Base-by-base conservation (phyloP, 2,113 vertebrate species). In the Myotis davidii region DNA sequence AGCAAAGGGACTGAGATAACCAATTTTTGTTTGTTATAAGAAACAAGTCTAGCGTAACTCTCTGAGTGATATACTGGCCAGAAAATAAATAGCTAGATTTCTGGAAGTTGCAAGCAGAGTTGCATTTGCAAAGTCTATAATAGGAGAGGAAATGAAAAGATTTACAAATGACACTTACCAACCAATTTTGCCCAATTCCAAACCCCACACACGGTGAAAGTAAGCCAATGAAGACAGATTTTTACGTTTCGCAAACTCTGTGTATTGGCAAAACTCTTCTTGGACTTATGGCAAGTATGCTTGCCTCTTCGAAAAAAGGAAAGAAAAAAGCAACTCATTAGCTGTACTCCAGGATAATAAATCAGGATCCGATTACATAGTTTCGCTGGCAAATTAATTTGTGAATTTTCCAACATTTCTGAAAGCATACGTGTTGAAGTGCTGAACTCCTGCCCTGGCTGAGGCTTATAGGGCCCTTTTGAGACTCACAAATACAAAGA, bases 321-420 rank as follows among this genome's bases (percentile, higher is more conserved):
- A 77, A 39, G 9, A 37, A 37, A 78, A 94, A 93, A 85, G 18
- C 14, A 88, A 84, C 34, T 23, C 70, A 61, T 85, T 95, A 90
- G 61, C 73, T 67, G 27, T 85, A 29, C 21, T 94, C 34, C 69
- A 69, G 39, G 70, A 93, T 74, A 91, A 95, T 81, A 96, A 94
- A 90, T 92, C 12, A 69, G 79, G 45, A 88, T 95, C 59, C 1
- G 17, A 95, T 94, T 96, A 85, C 11, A 56, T 39, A 95, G 37
- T 94, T 92, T 95, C 81, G 12, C n/a, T 81, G 61, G 94, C 78
- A 97, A 97, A 76, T 94, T 91, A 97, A 97, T 95, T 97, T 6
- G 29, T 92, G 91, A 93, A 69, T 93, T 95, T 97, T 85, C 74
- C 84, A 96, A 91, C 45, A 86, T 76, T 93, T 94, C 70, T 25